These are phyloP conservation scores for Notechis scutatus DNA, from an alignment of 2,113 vertebrate species.

Conservation along the genomic window DNA sequence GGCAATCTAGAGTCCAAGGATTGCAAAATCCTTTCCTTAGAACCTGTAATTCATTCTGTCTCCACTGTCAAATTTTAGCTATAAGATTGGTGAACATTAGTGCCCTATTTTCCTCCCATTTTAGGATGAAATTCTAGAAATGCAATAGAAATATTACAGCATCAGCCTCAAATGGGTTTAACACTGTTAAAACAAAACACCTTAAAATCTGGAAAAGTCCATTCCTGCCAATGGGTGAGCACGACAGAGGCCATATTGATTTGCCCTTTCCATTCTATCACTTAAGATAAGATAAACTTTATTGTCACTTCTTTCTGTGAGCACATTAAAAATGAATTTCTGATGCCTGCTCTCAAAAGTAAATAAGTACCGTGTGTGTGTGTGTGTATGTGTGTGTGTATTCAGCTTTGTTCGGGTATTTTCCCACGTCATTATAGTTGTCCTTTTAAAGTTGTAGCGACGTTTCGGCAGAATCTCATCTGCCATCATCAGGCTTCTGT, in stretches of 20 bases:
- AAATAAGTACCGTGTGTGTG: too few relatives aligned
- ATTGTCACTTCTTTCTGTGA: too few relatives aligned
- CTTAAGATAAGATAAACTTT: not conserved
- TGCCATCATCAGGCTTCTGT: too few relatives aligned
- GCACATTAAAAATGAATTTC: too few relatives aligned
- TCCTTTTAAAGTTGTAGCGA: too few relatives aligned
- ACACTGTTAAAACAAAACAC: not conserved
- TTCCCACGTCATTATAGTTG: too few relatives aligned
- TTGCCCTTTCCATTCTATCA: not conserved
- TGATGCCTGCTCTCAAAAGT: too few relatives aligned
- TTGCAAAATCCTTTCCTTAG: not conserved
- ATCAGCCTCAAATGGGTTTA: not conserved
- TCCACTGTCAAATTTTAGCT: not conserved
- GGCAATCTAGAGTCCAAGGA: not conserved
- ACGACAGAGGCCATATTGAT: not conserved
- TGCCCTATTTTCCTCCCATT: not conserved
- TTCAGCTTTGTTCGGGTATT: too few relatives aligned
- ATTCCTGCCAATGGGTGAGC: not conserved
- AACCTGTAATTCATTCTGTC: not conserved
- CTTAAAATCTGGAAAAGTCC: not conserved
- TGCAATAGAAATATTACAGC: not conserved
- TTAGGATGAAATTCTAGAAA: not conserved
- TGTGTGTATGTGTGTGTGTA: too few relatives aligned
- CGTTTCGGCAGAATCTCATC: too few relatives aligned
- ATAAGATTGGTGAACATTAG: not conserved